Evolutionary conservation across 2,797 vertebrate species (phyloP), one percentile per base, ranked within the genome.

Genomic region (Karalla daura): DNA sequence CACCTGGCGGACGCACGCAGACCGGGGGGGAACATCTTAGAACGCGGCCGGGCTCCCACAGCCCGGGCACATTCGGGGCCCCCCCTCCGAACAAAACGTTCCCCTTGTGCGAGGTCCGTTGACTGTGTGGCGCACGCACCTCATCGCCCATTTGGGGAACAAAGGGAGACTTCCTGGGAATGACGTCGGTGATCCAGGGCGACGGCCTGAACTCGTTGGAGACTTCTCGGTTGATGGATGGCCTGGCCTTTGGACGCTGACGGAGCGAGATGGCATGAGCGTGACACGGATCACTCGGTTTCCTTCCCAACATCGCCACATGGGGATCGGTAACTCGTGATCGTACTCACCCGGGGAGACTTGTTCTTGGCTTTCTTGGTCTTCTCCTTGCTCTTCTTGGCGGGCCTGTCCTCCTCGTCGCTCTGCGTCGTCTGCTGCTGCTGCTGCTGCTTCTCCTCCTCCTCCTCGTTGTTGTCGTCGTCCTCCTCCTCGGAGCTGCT

Each of bases 81-180:
- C n/a, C n/a, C n/a, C n/a, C n/a, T n/a, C n/a, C n/a, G n/a, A n/a
- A n/a, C n/a, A n/a, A 18, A 1, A 27, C 11, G n/a, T 4, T 12
- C 12, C 15, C 32, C n/a, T 33, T 4, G 5, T 25, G n/a, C n/a
- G n/a, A n/a, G n/a, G n/a, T n/a, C n/a, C n/a, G n/a, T n/a, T n/a
- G n/a, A 4, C 24, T 28, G 2, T 14, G 8, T 9, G 4, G 52
- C 4, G 6, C 5, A 32, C 91, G 75, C 75, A 99, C 98, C 95
- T 99, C 97, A 5, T 99, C 98, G 0, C 98, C 98, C 97, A 99
- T 97, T 69, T 99, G 98, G 41, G 98, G 98, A 69, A 99, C 96
- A 82, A 98, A 98, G 8, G 98, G 98, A 66, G 97, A 98, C 81
- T 96, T 96, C 63, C 96, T 92, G 53, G 98, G 98, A 75, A 95